Conservation (phyloP, 1,140 invertebrate species). For the Heliconius eleuchia region DNA sequence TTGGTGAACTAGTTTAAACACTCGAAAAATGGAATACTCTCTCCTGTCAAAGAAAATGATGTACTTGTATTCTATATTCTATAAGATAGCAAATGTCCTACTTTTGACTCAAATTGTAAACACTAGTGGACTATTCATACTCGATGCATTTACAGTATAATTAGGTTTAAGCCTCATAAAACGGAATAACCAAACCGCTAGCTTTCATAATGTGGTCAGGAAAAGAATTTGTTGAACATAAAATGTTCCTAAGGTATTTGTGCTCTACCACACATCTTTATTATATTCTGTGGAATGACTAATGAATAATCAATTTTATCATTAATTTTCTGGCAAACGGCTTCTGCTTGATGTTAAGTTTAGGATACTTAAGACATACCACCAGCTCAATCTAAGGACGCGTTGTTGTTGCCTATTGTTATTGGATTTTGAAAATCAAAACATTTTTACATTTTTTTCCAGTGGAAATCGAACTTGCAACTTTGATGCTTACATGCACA, state of each 20-base stretch:
- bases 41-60: slow-evolving; percentile 3
- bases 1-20: not conserved
- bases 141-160: slow-evolving; percentile 35
- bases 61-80: slow-evolving; percentile 11
- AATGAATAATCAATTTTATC: not conserved
- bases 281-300: not conserved
- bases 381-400: no score
- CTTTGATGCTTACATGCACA: no score
- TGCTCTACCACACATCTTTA: not conserved
- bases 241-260: not conserved
- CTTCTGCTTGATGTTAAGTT: not conserved
- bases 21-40: not conserved
- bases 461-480: no score
- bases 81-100: not conserved
- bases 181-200: slow-evolving; percentile 28
- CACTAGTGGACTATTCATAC: slow-evolving; percentile 16
- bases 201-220: slow-evolving; percentile 33
- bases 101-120: slow-evolving; percentile 4
- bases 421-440: no score
- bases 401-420: no score
- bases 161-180: slow-evolving; percentile 33
- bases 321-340: not conserved
- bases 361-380: not conserved
- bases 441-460: no score
- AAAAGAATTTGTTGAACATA: slow-evolving; percentile 27